Evolutionary conservation across 2,113 vertebrate species (phyloP), one percentile per base, ranked within the genome.

Genomic region (Malurus elegans): DNA sequence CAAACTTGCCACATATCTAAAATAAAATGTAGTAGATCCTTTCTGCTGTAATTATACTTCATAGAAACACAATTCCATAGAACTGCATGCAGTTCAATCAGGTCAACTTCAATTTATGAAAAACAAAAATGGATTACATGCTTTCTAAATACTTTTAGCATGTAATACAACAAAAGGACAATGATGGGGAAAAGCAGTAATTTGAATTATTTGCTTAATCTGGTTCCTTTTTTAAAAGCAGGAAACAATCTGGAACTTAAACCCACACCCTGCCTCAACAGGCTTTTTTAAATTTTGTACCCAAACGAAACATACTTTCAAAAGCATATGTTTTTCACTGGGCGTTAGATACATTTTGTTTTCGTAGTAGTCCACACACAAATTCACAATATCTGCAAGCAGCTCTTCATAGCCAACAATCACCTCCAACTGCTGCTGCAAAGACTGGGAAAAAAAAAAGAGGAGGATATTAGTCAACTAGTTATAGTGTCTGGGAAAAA

Each of bases 281-380:
- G 9, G 25, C 14, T 9, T 29, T 54, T 57, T 82, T 12, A 0
- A 64, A 53, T 79, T 71, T 60, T 58, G 15, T 48, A 64, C 18
- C 18, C 7, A 53, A 92, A 84, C 54, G 19, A 42, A 34, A 61
- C 98, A 86, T 97, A 99, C 99, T 97, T 99, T 99, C 83, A 99
- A 98, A 73, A 99, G 98, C 99, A 99, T 99, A 95, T 99, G 99
- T 53, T 99, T 99, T 96, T 99, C 99, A 45, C 97, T 98, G 88
- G 99, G 99, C 0, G 99, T 99, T 92, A 99, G 97, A 95, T 99
- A 99, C 99, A 99, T 99, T 97, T 99, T 99, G 97, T 99, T 99
- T 93, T 99, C 99, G 18, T 99, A 99, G 97, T 99, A 99, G 82
- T 99, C 99, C 34, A 99, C 98, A 31, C 99, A 99, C 91, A 99